Percentiles rank a stretch among this genome's conserved stretches.
Evolutionary conservation across 1,140 invertebrate species (phyloP).

Genomic region (Acyrthosiphon pisum): DNA sequence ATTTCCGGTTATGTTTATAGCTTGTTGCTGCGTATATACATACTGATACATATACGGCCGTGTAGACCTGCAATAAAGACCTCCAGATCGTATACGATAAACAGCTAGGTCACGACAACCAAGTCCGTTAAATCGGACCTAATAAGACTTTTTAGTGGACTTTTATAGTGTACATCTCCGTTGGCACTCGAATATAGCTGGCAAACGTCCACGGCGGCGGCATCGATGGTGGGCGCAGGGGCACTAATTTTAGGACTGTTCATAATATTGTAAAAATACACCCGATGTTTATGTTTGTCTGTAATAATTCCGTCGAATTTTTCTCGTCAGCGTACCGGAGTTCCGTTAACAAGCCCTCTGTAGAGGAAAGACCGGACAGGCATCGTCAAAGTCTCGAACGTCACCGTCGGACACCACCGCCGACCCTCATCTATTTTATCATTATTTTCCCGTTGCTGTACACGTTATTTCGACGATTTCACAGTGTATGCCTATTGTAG

Average conservation of each 20-base stretch:
- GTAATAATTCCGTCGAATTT: constrained; percentile 20
- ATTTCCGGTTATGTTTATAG: neutral
- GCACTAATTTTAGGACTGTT: constrained; percentile 1
- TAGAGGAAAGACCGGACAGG: neutral
- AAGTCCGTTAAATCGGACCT: neutral
- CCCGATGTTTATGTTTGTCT: neutral
- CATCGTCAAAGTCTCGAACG: neutral
- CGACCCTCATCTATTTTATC: neutral
- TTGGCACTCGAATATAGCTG: neutral
- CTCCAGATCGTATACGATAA: neutral
- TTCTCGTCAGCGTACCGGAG: neutral
- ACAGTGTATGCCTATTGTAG: neutral
- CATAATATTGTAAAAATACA: constrained; percentile 37
- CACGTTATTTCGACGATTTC: neutral
- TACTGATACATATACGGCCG: neutral
- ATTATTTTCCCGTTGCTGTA: neutral
- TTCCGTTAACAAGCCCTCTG: neutral
- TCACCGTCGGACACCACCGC: neutral
- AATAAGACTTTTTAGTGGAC: constrained; percentile 4
- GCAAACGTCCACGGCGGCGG: neutral
- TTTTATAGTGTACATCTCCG: neutral
- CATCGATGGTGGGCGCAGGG: neutral
- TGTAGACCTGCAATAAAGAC: neutral
- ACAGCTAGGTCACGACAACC: neutral
- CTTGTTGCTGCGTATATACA: neutral